Evolutionary conservation across 2,888 invertebrate species (phyloP).

Genomic region (Aphidoletes aphidimyza): DNA sequence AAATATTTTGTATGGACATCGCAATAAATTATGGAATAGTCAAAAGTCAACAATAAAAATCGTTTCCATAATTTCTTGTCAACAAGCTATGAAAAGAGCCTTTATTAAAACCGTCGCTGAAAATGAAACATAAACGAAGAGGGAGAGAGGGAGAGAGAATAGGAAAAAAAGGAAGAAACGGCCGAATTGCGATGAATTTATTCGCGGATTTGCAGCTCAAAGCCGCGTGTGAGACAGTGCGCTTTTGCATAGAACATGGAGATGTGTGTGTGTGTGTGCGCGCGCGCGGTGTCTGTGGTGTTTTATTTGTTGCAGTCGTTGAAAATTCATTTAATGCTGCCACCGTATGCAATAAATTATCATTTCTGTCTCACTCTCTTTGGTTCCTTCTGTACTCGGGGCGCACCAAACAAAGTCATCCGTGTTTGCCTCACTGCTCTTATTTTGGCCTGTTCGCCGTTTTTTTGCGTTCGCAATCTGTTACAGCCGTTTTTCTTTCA

Average conservation of each 20-base stretch:
- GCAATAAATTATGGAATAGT: slow-evolving; percentile 45
- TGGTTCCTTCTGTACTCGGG: slow-evolving; percentile 5
- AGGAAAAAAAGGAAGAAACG: not conserved
- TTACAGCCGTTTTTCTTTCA: not conserved
- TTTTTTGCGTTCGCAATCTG: not conserved
- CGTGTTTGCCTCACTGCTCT: not conserved
- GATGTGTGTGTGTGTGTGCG: too few relatives aligned
- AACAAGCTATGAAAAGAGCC: slow-evolving; percentile 51
- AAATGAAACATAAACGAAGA: not conserved
- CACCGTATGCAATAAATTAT: slow-evolving; percentile 49
- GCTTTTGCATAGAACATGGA: slow-evolving; percentile 28
- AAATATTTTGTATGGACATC: slow-evolving; percentile 14
- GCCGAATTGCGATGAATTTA: not conserved
- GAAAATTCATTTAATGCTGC: slow-evolving; percentile 51
- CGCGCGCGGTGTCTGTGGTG: slow-evolving; percentile 36
- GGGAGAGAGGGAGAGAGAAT: not conserved
- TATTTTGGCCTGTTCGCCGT: not conserved
- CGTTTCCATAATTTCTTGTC: slow-evolving; percentile 51
- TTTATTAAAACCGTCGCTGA: not conserved
- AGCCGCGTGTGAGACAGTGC: slow-evolving; percentile 19
- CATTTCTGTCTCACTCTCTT: slow-evolving; percentile 49
- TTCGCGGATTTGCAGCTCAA: slow-evolving; percentile 12
- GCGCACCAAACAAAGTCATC: not conserved
- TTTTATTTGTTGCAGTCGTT: slow-evolving; percentile 16
- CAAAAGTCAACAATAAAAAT: slow-evolving; percentile 51